Conservation (phyloP, 2,113 vertebrate species). For the Rissa tridactyla region DNA sequence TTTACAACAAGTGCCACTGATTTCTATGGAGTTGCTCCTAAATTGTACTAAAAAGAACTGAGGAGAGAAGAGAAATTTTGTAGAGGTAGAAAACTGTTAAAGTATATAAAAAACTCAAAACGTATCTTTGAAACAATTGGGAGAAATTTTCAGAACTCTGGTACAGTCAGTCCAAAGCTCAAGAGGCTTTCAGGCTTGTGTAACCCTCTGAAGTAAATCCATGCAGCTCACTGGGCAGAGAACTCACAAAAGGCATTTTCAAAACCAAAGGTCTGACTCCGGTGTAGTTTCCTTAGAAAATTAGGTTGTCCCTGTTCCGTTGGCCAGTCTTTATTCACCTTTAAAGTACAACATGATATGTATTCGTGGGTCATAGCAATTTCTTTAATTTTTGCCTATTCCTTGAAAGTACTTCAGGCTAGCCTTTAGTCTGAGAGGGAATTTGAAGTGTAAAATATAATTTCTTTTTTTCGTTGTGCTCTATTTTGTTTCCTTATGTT, state of each 20-base stretch:
- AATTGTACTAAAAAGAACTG: background rate
- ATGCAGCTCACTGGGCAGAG: background rate
- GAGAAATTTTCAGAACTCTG: background rate
- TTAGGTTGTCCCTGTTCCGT: background rate
- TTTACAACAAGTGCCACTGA: background rate
- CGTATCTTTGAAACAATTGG: background rate
- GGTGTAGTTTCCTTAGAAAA: background rate
- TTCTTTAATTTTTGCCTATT: background rate
- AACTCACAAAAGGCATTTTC: background rate
- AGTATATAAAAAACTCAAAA: background rate
- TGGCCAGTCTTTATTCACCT: background rate
- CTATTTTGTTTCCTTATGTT: background rate
- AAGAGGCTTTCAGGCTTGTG: background rate
- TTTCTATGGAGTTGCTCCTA: background rate
- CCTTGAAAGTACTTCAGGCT: background rate
- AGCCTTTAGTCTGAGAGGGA: background rate
- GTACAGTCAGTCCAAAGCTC: background rate
- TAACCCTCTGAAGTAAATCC: slow-evolving; percentile 12
- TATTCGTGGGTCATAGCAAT: background rate
- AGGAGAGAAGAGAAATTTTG: background rate
- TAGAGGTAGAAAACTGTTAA: background rate
- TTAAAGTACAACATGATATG: background rate
- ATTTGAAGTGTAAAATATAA: background rate
- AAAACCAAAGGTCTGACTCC: background rate
- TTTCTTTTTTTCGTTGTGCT: background rate